Conservation (phyloP, 2,888 invertebrate genomes). For the Portevinia maculata region DNA sequence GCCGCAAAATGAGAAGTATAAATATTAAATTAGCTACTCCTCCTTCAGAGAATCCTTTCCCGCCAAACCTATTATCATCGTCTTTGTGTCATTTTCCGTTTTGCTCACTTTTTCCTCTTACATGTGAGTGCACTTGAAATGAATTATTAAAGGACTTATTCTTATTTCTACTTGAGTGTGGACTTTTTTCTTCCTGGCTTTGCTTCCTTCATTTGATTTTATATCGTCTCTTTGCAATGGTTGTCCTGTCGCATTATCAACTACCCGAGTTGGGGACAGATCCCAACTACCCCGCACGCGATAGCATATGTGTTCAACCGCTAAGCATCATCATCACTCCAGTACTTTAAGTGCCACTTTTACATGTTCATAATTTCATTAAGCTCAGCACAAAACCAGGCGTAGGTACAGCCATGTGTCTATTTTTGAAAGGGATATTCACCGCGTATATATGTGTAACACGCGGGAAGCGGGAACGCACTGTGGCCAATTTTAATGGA, state of each 20-base stretch:
- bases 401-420: conserved; percentile 4
- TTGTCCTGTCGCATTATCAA: conserved; percentile 23
- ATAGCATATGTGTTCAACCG: conserved; percentile 67
- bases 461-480: conserved; percentile 9
- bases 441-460: conserved; percentile 1
- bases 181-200: conserved; percentile 43
- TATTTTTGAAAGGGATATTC: conserved; percentile 47
- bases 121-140: conserved; percentile 58
- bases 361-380: conserved; percentile 74
- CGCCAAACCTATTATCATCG: conserved; percentile 36
- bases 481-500: conserved; percentile 74
- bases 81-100: conserved; percentile 43
- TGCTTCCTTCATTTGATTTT: conserved; percentile 49
- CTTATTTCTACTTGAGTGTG: conserved; percentile 60
- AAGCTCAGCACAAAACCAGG: conserved; percentile 29
- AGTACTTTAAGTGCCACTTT: conserved; percentile 71
- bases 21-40: conserved; percentile 70
- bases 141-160: conserved; percentile 68
- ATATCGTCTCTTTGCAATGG: background rate
- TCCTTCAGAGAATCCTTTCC: conserved; percentile 38
- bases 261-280: too few relatives aligned
- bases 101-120: conserved; percentile 43
- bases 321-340: conserved; percentile 71
- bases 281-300: conserved; percentile 8
- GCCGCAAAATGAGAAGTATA: conserved; percentile 72